Base-by-base conservation (phyloP, 2,888 invertebrate species). In the Pristionchus arcanus region DNA sequence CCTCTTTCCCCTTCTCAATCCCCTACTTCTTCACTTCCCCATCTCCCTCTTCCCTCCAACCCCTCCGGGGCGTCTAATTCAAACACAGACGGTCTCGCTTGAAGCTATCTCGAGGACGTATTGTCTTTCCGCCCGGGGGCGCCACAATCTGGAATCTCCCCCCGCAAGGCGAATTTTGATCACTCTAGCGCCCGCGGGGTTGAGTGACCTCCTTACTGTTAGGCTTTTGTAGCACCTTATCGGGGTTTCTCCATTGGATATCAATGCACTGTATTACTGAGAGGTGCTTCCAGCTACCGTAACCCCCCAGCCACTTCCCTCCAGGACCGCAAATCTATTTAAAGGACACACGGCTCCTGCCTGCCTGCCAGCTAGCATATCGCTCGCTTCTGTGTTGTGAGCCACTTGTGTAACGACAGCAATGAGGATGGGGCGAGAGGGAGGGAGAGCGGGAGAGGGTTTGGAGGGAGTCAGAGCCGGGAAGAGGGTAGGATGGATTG, bases 31-130 rank as follows among this genome's bases (percentile, higher is more conserved):
- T 63, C 63, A 25, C 68, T 68, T 31, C 31, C 68, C 25, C 68
- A 68, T 42, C 42, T 42, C 42, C 25, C n/a, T 34, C 37, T n/a
- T 77, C 42, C 77, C n/a, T 49, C 77, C n/a, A 11, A 34, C 77
- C 34, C 37, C 42, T 34, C 71, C 77, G 37, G 74, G 74, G 74
- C 77, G 25, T 42, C 77, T 77, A 77, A 77, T 77, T 77, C 77
- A 77, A 77, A 77, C 77, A 77, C 77, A 77, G 77, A 77, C 77
- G 21, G 77, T 37, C 77, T 42, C 71, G 71, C 66, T n/a, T 28
- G 71, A 31, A 71, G 3, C 77, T 2, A 74, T 31, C 74, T 37
- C 42, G 7, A 42, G 77, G n/a, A 7, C 42, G 77, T 77, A 77
- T 77, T 77, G 77, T 77, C 77, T 77, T 77, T 77, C 42, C 42